These are phyloP conservation scores for Saccopteryx leptura DNA, from an alignment of 2,113 vertebrate genomes.

Conservation along the genomic window DNA sequence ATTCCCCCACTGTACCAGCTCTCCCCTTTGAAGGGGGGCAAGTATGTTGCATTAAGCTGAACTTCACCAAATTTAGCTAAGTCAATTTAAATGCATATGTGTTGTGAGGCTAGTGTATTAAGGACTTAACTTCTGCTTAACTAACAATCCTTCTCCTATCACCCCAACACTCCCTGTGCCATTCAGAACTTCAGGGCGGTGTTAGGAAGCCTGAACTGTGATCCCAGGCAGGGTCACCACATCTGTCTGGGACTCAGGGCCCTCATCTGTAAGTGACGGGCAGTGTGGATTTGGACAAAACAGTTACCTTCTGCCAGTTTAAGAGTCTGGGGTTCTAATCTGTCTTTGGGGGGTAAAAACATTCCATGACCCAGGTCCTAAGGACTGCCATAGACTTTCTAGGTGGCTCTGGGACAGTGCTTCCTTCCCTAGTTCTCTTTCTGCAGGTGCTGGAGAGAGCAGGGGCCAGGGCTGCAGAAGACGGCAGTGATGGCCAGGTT, in stretches of 20 bases:
- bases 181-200: background rate
- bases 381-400: background rate
- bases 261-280: background rate
- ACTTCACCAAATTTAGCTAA: background rate
- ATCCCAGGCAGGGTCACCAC: background rate
- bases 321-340: background rate
- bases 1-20: too few relatives aligned
- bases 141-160: rapidly evolving
- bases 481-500: too few relatives aligned
- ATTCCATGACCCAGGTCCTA: background rate
- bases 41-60: background rate
- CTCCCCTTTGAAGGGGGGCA: background rate
- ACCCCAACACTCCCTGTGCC: background rate
- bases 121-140: background rate
- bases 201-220: background rate
- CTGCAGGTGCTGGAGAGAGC: background rate
- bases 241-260: background rate
- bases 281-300: background rate
- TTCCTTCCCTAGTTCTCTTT: background rate
- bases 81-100: background rate
- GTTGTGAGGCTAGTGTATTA: rapidly evolving
- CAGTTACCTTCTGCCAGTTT: background rate
- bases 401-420: background rate
- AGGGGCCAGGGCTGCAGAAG: background rate
- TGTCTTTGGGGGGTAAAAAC: background rate